These are phyloP conservation scores for Hemitrygon akajei DNA, from an alignment of 2,797 vertebrate species.

Conservation along the genomic window DNA sequence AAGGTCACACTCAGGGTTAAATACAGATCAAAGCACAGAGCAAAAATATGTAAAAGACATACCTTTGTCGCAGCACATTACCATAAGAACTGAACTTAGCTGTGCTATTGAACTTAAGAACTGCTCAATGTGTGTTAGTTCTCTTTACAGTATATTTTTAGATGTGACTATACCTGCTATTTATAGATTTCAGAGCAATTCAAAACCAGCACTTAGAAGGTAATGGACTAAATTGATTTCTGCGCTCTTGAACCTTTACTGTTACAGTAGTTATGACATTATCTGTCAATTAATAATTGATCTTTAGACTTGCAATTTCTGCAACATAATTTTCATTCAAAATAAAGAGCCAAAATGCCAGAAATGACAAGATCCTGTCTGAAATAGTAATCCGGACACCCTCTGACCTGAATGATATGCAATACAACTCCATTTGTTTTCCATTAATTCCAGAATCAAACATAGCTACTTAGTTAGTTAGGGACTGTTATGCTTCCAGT, in stretches of 20 bases:
- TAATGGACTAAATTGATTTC: background rate
- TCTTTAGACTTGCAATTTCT: background rate
- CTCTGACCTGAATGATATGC: background rate
- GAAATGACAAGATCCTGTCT: background rate
- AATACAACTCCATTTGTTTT: background rate
- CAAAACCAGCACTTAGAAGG: constrained; percentile 2
- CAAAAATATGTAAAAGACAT: constrained; percentile 11
- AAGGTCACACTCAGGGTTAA: constrained; percentile 1
- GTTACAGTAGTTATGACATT: background rate
- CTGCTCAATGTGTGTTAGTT: constrained; percentile 10
- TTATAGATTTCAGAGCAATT: constrained; percentile 28
- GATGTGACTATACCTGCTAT: background rate
- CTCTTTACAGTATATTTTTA: constrained; percentile 27
- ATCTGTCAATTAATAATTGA: background rate
- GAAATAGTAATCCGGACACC: background rate
- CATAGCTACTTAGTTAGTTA: too few relatives aligned
- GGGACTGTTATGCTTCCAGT: too few relatives aligned
- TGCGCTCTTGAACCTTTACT: background rate
- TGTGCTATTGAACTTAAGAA: background rate
- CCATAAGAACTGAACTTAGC: constrained; percentile 1
- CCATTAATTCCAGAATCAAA: background rate
- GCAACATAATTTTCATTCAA: background rate
- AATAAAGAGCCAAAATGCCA: background rate
- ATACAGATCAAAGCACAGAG: constrained; percentile 30
- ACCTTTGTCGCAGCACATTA: constrained; percentile 16